phyloP scores from a whole-genome alignment of 2,797 vertebrate genomes.

The Eulemur coronatus region DNA sequence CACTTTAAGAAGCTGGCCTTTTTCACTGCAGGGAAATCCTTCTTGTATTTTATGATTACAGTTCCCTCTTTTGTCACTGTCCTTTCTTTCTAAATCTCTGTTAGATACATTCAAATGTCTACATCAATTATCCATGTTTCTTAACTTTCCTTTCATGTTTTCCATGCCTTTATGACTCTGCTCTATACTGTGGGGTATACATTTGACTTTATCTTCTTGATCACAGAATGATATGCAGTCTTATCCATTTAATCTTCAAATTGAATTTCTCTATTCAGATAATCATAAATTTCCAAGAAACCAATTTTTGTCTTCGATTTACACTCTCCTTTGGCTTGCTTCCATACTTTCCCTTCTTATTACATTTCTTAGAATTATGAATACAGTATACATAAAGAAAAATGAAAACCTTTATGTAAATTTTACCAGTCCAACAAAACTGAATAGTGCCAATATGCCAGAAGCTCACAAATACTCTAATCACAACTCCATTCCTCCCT shows the following conservation, averaged over 20 bases:
- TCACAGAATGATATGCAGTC: background rate
- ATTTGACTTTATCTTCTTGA: conserved; percentile 9
- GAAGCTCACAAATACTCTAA: background rate
- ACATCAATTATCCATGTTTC: background rate
- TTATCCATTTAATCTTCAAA: background rate
- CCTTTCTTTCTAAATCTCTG: background rate
- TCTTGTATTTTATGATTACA: background rate
- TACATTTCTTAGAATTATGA: background rate
- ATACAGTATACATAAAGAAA: background rate
- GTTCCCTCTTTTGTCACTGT: background rate
- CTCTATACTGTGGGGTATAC: background rate
- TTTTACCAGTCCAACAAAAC: background rate
- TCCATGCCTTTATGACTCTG: background rate
- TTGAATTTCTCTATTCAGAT: background rate
- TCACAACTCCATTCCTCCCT: background rate
- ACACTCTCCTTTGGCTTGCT: background rate
- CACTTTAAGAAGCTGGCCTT: background rate
- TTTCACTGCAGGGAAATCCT: background rate
- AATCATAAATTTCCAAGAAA: background rate
- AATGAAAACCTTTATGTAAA: background rate
- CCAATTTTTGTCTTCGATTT: background rate
- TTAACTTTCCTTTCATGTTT: background rate
- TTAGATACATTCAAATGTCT: background rate
- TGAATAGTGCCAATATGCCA: background rate
- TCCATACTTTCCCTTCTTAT: background rate